Evolutionary conservation across 2,113 vertebrate species (phyloP), one percentile per base, ranked within the genome.

Genomic region (Rallus limicola): DNA sequence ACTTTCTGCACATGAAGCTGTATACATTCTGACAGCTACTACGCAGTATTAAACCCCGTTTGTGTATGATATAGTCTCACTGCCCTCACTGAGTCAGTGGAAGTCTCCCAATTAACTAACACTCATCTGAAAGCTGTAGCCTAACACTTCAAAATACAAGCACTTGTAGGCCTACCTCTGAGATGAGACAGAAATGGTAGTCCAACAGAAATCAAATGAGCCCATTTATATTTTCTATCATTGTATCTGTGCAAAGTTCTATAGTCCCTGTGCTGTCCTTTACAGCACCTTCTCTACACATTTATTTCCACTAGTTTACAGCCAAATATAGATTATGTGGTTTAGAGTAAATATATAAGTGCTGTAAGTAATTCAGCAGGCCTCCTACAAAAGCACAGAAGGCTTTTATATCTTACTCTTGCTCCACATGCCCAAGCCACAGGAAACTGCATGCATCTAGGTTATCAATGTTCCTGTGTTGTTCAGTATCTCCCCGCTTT

Each of bases 221-320:
- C 11, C 3, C 1, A 2, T 19, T 42, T 20, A 6, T 6, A 62
- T 50, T 79, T 70, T 56, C 11, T 46, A 42, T 21, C 40, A 31
- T 17, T 29, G 1, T 13, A 26, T 7, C 62, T n/a, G 2, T 4
- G 6, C 29, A 0, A 56, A 48, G 24, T 36, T 58, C 53, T 50
- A 31, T 8, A 82, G 31, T 14, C 67, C 42, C 48, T 50, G 31
- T n/a, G 50, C 48, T 48, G n/a, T 16, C 24, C 53, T 76, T 60
- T 4, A 55, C 14, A 70, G 17, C 7, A 46, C 0, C 11, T 16
- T 50, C 55, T 40, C 16, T 13, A 70, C 4, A 16, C 12, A 31
- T 46, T 75, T 69, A 56, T 58, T n/a, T 19, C 28, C 28, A 38
- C 40, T 52, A 3, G 50, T 38, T 75, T 62, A 53, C 48, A 91